Evolutionary conservation across 2,797 vertebrate genomes (phyloP).

Genomic region (Coregonus ussuriensis): DNA sequence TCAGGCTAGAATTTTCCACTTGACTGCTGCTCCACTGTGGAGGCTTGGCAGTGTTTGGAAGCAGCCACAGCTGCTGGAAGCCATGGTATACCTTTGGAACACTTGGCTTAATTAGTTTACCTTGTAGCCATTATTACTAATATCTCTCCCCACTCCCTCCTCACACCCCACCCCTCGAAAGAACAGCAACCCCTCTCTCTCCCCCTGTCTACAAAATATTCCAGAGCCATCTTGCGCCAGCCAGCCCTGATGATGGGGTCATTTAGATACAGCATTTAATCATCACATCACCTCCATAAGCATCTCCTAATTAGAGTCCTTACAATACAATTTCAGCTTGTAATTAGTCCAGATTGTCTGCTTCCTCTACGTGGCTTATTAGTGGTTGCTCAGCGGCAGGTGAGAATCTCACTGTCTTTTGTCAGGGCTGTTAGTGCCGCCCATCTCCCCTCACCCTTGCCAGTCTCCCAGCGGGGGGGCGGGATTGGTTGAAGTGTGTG

Average conservation of each 20-base stretch:
- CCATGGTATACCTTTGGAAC: constrained; percentile 85
- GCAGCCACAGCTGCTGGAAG: constrained; percentile 83
- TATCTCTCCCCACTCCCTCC: constrained; percentile 80
- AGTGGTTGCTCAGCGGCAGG: constrained; percentile 87
- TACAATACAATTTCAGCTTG: constrained; percentile 92
- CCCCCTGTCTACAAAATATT: constrained; percentile 74
- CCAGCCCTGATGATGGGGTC: constrained; percentile 86
- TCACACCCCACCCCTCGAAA: constrained; percentile 58
- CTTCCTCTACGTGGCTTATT: constrained; percentile 91
- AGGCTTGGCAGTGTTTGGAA: constrained; percentile 84
- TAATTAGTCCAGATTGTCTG: constrained; percentile 97
- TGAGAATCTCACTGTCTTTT: constrained; percentile 86
- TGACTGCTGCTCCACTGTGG: constrained; percentile 84
- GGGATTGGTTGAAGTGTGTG: constrained; percentile 55
- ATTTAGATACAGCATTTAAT: constrained; percentile 89
- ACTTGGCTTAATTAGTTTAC: constrained; percentile 95
- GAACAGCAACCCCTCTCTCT: constrained; percentile 79
- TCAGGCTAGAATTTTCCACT: constrained; percentile 95
- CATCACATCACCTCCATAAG: constrained; percentile 91
- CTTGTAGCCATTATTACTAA: constrained; percentile 93
- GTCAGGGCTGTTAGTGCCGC: constrained; percentile 77
- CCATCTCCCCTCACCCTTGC: constrained; percentile 60
- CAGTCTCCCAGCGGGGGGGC: constrained; percentile 53
- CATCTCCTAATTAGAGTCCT: constrained; percentile 94
- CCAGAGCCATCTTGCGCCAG: constrained; percentile 77